Conservation (phyloP, 2,888 invertebrate species). For the Callinectes sapidus region DNA sequence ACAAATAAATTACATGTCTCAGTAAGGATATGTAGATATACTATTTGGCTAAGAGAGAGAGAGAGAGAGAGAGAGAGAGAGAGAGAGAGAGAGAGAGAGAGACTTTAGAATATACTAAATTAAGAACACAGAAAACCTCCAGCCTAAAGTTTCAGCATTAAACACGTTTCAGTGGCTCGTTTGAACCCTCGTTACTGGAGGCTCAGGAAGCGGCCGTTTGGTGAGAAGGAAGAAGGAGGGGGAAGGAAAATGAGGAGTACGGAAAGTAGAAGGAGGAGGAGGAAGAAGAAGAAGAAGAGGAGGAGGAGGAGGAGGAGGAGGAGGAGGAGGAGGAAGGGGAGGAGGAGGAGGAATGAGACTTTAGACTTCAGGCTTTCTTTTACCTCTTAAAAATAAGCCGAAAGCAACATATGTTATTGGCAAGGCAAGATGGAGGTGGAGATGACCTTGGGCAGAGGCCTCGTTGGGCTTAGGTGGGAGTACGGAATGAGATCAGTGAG, state of each 20-base stretch:
- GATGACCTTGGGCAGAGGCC: neutral
- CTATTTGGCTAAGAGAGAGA: conserved; percentile 11
- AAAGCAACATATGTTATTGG: neutral
- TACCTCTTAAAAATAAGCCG: neutral
- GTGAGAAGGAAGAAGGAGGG: neutral
- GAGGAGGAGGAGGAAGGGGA: neutral
- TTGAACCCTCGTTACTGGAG: conserved; percentile 11
- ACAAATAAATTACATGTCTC: neutral
- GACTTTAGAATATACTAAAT: neutral
- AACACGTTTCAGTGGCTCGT: conserved; percentile 17
- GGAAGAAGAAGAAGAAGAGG: neutral
- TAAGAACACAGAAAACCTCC: neutral
- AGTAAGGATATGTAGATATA: neutral
- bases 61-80: conserved; percentile 37
- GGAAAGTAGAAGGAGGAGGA: neutral
- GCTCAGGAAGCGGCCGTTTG: neutral
- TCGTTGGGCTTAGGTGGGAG: neutral
- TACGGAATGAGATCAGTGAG: neutral
- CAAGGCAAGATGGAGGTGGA: neutral
- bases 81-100: conserved; percentile 29
- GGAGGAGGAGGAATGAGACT: neutral
- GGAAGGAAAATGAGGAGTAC: neutral
- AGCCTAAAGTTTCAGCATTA: conserved; percentile 27
- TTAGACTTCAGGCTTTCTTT: neutral
- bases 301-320: neutral